Evolutionary conservation across 2,888 invertebrate species (phyloP), one percentile per base, ranked within the genome.

Genomic region (Drosophila mayaguana): DNA sequence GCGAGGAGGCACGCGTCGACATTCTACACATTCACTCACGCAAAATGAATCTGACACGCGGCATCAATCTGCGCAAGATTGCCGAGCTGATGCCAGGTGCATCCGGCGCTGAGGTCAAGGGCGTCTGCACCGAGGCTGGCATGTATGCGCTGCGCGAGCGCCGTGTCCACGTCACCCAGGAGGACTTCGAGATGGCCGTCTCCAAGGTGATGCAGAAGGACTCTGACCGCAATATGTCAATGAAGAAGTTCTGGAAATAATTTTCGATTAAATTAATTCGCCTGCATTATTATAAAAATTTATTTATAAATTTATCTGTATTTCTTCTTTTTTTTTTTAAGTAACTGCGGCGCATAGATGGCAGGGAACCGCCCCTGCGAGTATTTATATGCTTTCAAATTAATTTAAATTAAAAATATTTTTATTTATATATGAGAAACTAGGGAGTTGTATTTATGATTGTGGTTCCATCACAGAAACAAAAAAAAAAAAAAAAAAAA

Each of bases 191-290:
- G 94, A 98, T 99, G 97, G 99, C 99, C 5, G 99, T 99, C 0
- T 99, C 99, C 57, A 99, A 99, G 94, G 98, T 99, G 34, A 99
- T 99, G 99, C 98, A 99, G 93, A 99, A 99, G 92, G 99, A 99
- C 93, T 98, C 98, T 0, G 99, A 99, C 92, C 99, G 99, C 94
- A 99, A 99, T 92, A 99, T 99, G 98, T 99, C 99, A 50, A 98
- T 99, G 93, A 99, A 99, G 94, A 99, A 99, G 93, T 95, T 99
- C 85, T 99, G 99, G 99, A 99, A 99, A 94, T 99, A 96, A 43
- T 36, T 6, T 38, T 28, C 12, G 6, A 20, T 5, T 11, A 36
- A 38, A 50, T 14, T 9, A 38, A 54, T 11, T 48, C 36, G 16
- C 12, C 25, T 20, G 16, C 2, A 20, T 14, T 22, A n/a, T 18